Evolutionary conservation across 2,797 vertebrate species (phyloP).

Genomic region (Loriculus beryllinus): DNA sequence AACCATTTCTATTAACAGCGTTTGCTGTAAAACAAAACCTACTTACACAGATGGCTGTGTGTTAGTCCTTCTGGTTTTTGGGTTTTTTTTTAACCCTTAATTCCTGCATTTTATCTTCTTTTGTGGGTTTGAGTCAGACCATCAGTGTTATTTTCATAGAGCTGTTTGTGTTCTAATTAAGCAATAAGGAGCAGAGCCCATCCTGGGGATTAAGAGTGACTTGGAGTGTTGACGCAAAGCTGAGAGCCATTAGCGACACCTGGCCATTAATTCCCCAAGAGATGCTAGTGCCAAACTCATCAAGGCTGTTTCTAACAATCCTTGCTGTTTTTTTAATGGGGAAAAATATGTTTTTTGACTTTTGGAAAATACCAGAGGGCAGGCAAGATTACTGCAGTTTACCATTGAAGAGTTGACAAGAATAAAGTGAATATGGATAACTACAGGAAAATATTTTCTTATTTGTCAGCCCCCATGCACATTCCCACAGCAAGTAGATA

Average conservation of each 20-base stretch:
- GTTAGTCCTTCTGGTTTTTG: not conserved
- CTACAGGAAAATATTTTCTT: not conserved
- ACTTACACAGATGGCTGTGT: constrained; percentile 25
- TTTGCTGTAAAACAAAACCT: constrained; percentile 39
- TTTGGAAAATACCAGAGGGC: not conserved
- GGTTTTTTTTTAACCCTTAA: constrained; percentile 9
- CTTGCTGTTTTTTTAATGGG: constrained; percentile 43
- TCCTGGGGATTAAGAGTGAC: constrained; percentile 65
- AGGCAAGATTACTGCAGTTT: not conserved
- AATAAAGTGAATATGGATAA: not conserved
- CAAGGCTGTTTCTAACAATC: constrained; percentile 21
- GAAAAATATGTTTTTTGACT: constrained; percentile 20
- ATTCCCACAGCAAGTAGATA: not conserved
- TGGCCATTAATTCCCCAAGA: constrained; percentile 68
- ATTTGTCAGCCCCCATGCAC: not conserved
- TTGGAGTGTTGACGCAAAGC: constrained; percentile 61
- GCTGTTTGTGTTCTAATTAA: constrained; percentile 67
- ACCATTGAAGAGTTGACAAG: not conserved
- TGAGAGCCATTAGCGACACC: constrained; percentile 65
- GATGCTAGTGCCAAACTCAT: constrained; percentile 55
- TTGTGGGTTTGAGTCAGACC: constrained; percentile 41
- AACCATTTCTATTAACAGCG: constrained; percentile 18
- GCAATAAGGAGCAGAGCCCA: constrained; percentile 50
- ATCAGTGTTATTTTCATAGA: constrained; percentile 61
- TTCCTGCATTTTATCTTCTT: constrained; percentile 41